Conservation (phyloP, 2,113 vertebrate genomes). For the Gavialis gangeticus region DNA sequence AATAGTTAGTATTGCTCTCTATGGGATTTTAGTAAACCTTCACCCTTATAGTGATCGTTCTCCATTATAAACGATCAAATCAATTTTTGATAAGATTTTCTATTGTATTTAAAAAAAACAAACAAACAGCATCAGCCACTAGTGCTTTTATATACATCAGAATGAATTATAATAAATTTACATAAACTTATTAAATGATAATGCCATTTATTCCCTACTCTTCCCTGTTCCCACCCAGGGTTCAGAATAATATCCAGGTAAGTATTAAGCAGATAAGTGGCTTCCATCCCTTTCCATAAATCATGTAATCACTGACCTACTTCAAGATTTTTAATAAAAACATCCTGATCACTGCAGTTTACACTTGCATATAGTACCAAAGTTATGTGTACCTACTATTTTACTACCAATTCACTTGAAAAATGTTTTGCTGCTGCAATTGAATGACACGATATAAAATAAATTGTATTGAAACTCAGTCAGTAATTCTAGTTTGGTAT, state of each 20-base stretch:
- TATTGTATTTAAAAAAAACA: background rate
- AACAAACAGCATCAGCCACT: background rate
- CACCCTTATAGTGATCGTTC: background rate
- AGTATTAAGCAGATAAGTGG: background rate
- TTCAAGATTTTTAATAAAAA: background rate
- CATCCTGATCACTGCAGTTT: background rate
- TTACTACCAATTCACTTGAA: conserved; percentile 40
- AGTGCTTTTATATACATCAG: background rate
- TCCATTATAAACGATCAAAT: background rate
- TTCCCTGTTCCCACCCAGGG: background rate
- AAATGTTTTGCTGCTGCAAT: conserved; percentile 47
- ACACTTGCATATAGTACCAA: background rate
- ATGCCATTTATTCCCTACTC: background rate
- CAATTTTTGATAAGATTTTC: background rate
- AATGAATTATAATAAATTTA: background rate
- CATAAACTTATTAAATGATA: background rate
- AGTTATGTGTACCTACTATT: conserved; percentile 13
- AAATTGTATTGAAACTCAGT: conserved; percentile 68
- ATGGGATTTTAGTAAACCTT: background rate
- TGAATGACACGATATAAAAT: conserved; percentile 60
- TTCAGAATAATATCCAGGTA: background rate
- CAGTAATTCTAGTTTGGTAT: conserved; percentile 55
- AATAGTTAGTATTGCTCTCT: background rate
- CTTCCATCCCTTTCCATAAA: background rate
- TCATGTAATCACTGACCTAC: background rate